Evolutionary conservation across 2,797 vertebrate genomes (phyloP).

Genomic region (Chelon labrosus): DNA sequence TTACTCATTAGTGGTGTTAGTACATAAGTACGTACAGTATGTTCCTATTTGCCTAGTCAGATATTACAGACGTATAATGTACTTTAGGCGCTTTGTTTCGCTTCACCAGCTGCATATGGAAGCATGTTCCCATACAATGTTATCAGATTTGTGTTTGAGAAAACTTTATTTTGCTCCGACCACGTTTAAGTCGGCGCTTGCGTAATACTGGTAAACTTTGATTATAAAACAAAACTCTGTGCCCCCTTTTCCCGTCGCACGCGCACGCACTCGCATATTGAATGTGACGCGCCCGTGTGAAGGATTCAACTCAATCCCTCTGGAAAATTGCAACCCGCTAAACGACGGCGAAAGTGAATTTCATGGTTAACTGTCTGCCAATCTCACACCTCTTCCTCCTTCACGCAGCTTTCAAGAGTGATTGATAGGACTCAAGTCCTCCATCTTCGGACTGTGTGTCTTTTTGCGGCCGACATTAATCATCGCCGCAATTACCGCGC

Average conservation of each 20-base stretch:
- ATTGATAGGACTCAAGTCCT: conserved; percentile 77
- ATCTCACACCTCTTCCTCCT: conserved; percentile 69
- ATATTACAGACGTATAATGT: conserved; percentile 40
- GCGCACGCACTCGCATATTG: conserved; percentile 14
- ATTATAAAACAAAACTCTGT: conserved; percentile 29
- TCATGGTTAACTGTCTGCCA: conserved; percentile 82
- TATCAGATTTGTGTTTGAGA: conserved; percentile 12
- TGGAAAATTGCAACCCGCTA: conserved; percentile 70
- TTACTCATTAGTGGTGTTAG: conserved; percentile 76
- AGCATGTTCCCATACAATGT: not conserved
- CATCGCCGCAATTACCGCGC: conserved; percentile 54
- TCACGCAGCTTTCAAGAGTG: conserved; percentile 69
- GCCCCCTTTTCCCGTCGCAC: conserved; percentile 8
- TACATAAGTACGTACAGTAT: conserved; percentile 52
- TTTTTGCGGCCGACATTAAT: conserved; percentile 60
- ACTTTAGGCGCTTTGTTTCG: conserved; percentile 17
- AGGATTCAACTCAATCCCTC: conserved; percentile 64
- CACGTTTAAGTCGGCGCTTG: conserved; percentile 4
- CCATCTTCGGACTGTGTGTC: conserved; percentile 47
- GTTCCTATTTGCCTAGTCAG: conserved; percentile 62
- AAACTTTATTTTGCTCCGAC: conserved; percentile 5
- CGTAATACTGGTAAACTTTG: conserved; percentile 33
- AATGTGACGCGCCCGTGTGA: conserved; percentile 43
- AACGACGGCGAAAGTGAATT: conserved; percentile 76
- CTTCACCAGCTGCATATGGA: not conserved